Evolutionary conservation across 2,113 vertebrate species (phyloP).

Genomic region (Zosterops japonicus): DNA sequence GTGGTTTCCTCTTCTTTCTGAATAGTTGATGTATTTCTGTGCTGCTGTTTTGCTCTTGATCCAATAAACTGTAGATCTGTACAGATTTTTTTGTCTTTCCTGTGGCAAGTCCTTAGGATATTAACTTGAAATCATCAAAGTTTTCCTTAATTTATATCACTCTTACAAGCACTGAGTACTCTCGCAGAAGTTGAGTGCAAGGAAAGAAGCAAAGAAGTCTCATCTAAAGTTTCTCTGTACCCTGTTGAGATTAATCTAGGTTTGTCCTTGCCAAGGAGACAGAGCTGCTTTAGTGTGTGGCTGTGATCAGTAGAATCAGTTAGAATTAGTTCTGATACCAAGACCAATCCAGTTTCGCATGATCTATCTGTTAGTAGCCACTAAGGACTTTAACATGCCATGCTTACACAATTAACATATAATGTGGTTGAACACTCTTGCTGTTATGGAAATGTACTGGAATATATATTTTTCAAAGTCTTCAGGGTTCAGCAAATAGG

Average conservation of each 20-base stretch:
- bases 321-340: background rate
- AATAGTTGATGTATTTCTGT: background rate
- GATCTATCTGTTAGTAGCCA: background rate
- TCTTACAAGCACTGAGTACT: background rate
- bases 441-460: background rate
- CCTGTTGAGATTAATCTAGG: background rate
- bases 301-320: background rate
- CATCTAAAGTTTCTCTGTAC: background rate
- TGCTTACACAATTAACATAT: background rate
- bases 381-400: background rate
- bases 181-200: background rate
- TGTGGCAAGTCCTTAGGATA: background rate
- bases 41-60: background rate
- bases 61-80: background rate
- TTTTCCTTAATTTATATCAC: background rate
- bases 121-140: background rate
- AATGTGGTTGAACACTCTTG: background rate
- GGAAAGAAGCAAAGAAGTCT: background rate
- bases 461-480: background rate
- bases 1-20: background rate
- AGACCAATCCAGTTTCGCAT: accelerated
- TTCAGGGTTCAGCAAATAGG: background rate
- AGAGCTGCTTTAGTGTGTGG: background rate
- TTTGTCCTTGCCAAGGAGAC: background rate
- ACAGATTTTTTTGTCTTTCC: background rate